Base-by-base conservation (phyloP, 2,797 vertebrate genomes). In the Labroides dimidiatus region DNA sequence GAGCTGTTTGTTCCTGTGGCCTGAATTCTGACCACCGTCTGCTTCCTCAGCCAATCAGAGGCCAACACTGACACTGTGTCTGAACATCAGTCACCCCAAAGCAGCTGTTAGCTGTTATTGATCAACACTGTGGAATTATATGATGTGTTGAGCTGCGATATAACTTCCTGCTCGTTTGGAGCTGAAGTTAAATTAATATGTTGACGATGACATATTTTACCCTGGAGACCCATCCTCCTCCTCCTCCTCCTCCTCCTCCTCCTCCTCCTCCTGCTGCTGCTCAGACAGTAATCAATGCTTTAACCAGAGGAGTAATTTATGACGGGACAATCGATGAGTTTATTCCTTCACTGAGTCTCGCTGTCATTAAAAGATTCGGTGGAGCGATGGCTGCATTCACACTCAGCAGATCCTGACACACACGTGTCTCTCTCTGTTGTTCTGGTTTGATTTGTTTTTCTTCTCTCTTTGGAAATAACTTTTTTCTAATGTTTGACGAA, bases 181-280 rank as follows among this genome's bases (percentile, higher is more conserved):
- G 85, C 62, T 36, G 48, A 75, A 49, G 72, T 59, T 69, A 83
- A 86, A 91, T 91, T 87, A 89, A 85, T 87, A 78, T 79, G 75
- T 69, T 75, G 69, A 87, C 87, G 75, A 87, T 84, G 17, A 20
- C 77, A 87, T 91, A 82, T 78, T 87, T 91, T 76, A 79, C 69
- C 69, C 56, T 9, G 5, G 43, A 2, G 23, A 49, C 37, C 50
- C 54, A 51, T 52, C 3, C 76, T 88, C 88, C 77, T n/a, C n/a
- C n/a, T n/a, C n/a, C n/a, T n/a, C n/a, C n/a, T n/a, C n/a, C n/a
- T n/a, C n/a, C n/a, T n/a, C n/a, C n/a, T n/a, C n/a, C n/a, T n/a
- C n/a, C n/a, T n/a, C n/a, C n/a, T n/a, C n/a, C n/a, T n/a, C n/a
- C n/a, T n/a, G n/a, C n/a, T n/a, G n/a, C n/a, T 80, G 73, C 75